phyloP scores from a whole-genome alignment of 2,797 vertebrate genomes.

The Oryzias dopingdopingensis region DNA sequence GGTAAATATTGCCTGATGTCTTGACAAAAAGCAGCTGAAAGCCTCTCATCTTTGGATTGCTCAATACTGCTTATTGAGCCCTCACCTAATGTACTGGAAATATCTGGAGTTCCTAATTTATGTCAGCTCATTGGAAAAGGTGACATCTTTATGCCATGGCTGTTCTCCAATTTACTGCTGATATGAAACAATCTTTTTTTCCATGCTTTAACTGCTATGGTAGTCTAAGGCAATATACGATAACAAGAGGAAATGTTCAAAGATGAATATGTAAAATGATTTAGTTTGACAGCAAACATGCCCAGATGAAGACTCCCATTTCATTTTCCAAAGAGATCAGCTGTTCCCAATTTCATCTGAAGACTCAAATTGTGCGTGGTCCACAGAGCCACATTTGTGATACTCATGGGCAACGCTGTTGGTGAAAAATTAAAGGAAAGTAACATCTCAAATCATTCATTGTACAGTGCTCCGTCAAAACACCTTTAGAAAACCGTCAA shows the following conservation, averaged over 20 bases:
- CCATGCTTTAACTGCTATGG: constrained; percentile 8
- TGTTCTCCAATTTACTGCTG: constrained; percentile 2
- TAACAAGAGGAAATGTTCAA: neutral
- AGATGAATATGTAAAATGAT: no score
- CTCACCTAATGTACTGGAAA: constrained; percentile 10
- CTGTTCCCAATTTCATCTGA: neutral
- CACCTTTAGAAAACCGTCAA: no score
- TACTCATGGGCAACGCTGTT: neutral
- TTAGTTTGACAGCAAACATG: neutral
- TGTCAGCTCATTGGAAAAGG: constrained; percentile 8
- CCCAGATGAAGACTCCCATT: constrained; percentile 2
- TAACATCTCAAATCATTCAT: no score
- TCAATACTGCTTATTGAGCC: constrained; percentile 3
- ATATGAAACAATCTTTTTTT: neutral
- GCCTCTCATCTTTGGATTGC: constrained; percentile 5
- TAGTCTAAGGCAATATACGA: neutral
- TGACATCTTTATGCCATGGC: constrained; percentile 1
- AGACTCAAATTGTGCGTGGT: neutral
- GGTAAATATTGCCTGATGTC: constrained; percentile 34
- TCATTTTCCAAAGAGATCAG: neutral
- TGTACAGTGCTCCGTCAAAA: no score
- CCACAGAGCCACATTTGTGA: neutral
- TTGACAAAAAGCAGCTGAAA: constrained; percentile 19
- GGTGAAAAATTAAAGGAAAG: neutral
- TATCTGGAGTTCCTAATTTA: constrained; percentile 8